Percentiles rank a stretch among this genome's conserved stretches.
Evolutionary conservation across 2,888 invertebrate species (phyloP).

Genomic region (Bellardia bayeri): DNA sequence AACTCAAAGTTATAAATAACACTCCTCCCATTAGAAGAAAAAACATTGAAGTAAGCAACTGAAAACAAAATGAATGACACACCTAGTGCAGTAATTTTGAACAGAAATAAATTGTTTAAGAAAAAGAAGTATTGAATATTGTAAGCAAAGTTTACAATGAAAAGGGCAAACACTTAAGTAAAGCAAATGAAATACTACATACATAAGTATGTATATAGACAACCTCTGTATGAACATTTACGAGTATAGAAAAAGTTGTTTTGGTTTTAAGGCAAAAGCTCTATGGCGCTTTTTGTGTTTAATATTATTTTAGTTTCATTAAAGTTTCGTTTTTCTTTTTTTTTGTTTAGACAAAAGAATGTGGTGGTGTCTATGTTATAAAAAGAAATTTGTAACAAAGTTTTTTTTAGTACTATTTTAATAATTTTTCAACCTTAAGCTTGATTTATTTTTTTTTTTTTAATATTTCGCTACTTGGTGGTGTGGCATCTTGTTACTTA

Average conservation of each 20-base stretch:
- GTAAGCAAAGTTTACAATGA: constrained; percentile 43
- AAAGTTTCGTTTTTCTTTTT: constrained; percentile 1
- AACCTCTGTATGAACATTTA: not conserved
- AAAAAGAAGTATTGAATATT: not conserved
- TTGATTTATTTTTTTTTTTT: no score
- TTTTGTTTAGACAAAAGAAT: constrained; percentile 42
- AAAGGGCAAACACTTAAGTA: constrained; percentile 56
- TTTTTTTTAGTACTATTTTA: constrained; percentile 20
- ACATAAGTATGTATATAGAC: not conserved
- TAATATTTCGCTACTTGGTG: no score
- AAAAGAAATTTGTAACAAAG: constrained; percentile 24
- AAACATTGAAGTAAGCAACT: constrained; percentile 11
- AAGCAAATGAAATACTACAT: not conserved
- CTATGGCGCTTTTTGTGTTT: not conserved
- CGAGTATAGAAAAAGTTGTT: not conserved
- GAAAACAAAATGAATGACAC: constrained; percentile 56
- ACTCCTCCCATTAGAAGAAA: constrained; percentile 64
- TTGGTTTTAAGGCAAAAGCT: not conserved
- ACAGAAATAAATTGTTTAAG: constrained; percentile 37
- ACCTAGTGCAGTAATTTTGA: constrained; percentile 68
- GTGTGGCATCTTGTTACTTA: constrained; percentile 30
- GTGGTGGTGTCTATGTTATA: not conserved
- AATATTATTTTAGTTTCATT: not conserved
- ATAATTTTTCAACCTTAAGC: no score
- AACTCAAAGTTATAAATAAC: constrained; percentile 54